Evolutionary conservation across 2,888 invertebrate genomes (phyloP), one percentile per base, ranked within the genome.

Genomic region (Drosophila engyochracea): DNA sequence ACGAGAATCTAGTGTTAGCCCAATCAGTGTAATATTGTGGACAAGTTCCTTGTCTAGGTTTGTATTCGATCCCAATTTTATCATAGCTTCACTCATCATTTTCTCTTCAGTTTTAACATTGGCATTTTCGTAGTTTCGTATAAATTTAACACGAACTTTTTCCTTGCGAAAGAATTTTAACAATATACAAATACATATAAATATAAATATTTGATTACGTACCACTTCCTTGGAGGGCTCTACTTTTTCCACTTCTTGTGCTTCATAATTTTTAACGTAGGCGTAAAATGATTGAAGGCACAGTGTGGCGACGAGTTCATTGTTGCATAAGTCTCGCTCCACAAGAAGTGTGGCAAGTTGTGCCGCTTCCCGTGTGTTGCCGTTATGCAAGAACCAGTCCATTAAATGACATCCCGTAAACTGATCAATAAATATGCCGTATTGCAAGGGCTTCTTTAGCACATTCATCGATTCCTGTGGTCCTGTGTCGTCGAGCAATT

Each of bases 341-440:
- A 98, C 98, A 70, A 97, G 93, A 69, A 97, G 94, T 65, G 95
- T 95, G 0, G 97, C 97, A 22, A 98, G 94, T 92, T 96, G 95
- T 0, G 97, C 96, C 22, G 98, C 99, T 70, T 95, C 94, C 51
- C 94, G 94, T 91, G 94, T 96, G 90, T 97, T 95, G 65, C 96
- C 94, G 39, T 94, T 93, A 88, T 96, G 95, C 66, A 99, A 93
- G 85, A 97, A 96, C 65, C 95, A 94, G 91, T 99, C 96, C 94
- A 99, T 94, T 44, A 98, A 93, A 60, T 98, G 94, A 93, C 97
- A 98, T 12, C 96, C 96, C 37, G 95, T 94, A 82, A 96, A 96
- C 72, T 95, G 93, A 93, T 99, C 98, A n/a, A 98, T 95, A 91
- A 99, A 99, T 39, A 99, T 93, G 2, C 99, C 99, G 94, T 97